Percentiles rank a stretch among this genome's conserved stretches.
phyloP scores from a whole-genome alignment of 2,888 invertebrate genomes.

The Cantharis nigra region DNA sequence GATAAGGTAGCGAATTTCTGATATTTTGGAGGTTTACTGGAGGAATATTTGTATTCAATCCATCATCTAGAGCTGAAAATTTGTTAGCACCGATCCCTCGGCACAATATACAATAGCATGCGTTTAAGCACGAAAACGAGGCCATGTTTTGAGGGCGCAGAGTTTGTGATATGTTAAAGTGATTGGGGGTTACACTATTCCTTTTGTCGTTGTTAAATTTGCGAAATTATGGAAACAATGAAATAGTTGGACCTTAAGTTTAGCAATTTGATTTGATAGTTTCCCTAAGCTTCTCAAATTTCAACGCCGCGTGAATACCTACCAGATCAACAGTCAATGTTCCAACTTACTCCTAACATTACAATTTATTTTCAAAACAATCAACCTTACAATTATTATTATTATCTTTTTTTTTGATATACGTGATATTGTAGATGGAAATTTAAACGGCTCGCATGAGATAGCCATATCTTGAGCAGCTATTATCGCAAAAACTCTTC shows the following conservation, averaged over 20 bases:
- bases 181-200: slow-evolving; percentile 18
- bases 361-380: not conserved
- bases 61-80: slow-evolving; percentile 27
- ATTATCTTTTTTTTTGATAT: no score
- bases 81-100: slow-evolving; percentile 23
- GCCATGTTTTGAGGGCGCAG: slow-evolving; percentile 16
- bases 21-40: not conserved
- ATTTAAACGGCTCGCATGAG: not conserved
- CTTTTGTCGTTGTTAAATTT: slow-evolving; percentile 13
- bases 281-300: not conserved
- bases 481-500: not conserved
- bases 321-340: not conserved
- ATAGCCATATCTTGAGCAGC: not conserved
- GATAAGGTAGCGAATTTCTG: not conserved
- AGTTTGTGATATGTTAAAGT: slow-evolving; percentile 20
- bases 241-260: slow-evolving; percentile 20
- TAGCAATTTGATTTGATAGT: slow-evolving; percentile 21
- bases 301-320: not conserved
- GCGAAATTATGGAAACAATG: slow-evolving; percentile 23
- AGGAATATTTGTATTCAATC: slow-evolving; percentile 28
- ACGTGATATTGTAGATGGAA: not conserved
- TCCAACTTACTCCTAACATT: not conserved
- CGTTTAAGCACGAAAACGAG: slow-evolving; percentile 30
- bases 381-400: no score
- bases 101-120: slow-evolving; percentile 24